Evolutionary conservation across 2,888 invertebrate species (phyloP).

Genomic region (Leucoma salicis): DNA sequence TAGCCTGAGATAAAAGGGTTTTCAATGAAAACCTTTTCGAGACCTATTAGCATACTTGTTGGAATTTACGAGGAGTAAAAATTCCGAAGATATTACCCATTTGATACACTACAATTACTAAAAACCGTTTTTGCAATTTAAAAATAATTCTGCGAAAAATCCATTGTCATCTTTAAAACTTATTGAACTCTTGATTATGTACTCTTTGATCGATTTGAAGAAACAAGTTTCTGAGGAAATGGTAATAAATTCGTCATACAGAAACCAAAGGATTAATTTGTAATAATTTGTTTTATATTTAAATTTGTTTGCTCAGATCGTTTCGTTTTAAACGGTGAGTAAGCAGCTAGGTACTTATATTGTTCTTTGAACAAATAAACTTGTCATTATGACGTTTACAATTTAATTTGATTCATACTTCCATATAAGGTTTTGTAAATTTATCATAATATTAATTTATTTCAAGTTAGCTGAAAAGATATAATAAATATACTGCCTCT

Average conservation of each 20-base stretch:
- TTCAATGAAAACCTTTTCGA: constrained; percentile 9
- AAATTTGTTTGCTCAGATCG: constrained; percentile 9
- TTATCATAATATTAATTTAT: too few relatives aligned
- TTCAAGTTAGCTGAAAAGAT: too few relatives aligned
- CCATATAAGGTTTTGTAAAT: too few relatives aligned
- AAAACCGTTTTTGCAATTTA: neutral
- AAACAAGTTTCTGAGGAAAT: constrained; percentile 11
- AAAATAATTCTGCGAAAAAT: neutral
- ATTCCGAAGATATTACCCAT: constrained; percentile 4
- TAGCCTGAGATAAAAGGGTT: constrained; percentile 2
- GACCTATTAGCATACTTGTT: neutral
- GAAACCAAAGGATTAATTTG: constrained; percentile 11
- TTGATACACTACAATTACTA: neutral
- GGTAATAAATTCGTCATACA: constrained; percentile 16
- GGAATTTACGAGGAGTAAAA: neutral
- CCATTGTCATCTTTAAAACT: neutral
- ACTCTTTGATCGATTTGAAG: constrained; percentile 11
- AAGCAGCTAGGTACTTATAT: too few relatives aligned
- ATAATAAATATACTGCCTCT: too few relatives aligned
- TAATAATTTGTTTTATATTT: constrained; percentile 12
- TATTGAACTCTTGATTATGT: constrained; percentile 7
- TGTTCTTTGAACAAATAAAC: too few relatives aligned
- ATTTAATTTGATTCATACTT: too few relatives aligned
- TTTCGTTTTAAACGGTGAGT: constrained; percentile 1
- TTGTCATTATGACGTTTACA: too few relatives aligned